Evolutionary conservation across 1,140 invertebrate genomes (phyloP), one percentile per base, ranked within the genome.

Genomic region (Cyphomyrmex costatus): DNA sequence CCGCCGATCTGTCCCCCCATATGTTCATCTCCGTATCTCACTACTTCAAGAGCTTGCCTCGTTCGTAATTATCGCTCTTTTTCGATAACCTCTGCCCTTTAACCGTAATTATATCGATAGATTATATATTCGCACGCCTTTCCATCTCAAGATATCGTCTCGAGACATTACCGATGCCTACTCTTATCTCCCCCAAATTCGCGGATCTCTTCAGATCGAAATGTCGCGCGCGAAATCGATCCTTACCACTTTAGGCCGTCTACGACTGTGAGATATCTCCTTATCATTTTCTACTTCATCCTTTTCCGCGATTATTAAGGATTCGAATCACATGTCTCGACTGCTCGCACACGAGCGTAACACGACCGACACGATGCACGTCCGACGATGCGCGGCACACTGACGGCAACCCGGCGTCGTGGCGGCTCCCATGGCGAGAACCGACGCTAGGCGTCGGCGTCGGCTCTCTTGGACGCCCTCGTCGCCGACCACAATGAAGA

Each of bases 311-410:
- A 63, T 68, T 71, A 42, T 58, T 8, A 60, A 10, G 3, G 36
- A 42, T 5, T 16, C 46, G 76, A 33, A 86, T 65, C 65, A 83
- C 85, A 83, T 79, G 65, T 66, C 74, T 46, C 51, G 10, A 68
- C 33, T 33, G 14, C 56, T 53, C 49, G 36, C 24, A 46, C 51
- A 24, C 16, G 30, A 68, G 85, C 58, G 66, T 63, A 53, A 27
- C 65, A 51, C 46, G 53, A 24, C 42, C 71, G 49, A 51, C 87
- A 73, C 65, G 36, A 83, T 63, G 66, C 90, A 87, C 88, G 61
- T 82, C 30, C 82, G 71, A 88, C 73, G 87, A 76, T 89, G 83
- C 88, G 90, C 90, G 90, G 88, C 61, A 86, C 63, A 91, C 90
- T 91, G 88, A 90, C 27, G 53, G 61, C 30, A 16, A 46, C 60